Evolutionary conservation across 2,888 invertebrate species (phyloP).

Genomic region (Drosophila multiciliata): DNA sequence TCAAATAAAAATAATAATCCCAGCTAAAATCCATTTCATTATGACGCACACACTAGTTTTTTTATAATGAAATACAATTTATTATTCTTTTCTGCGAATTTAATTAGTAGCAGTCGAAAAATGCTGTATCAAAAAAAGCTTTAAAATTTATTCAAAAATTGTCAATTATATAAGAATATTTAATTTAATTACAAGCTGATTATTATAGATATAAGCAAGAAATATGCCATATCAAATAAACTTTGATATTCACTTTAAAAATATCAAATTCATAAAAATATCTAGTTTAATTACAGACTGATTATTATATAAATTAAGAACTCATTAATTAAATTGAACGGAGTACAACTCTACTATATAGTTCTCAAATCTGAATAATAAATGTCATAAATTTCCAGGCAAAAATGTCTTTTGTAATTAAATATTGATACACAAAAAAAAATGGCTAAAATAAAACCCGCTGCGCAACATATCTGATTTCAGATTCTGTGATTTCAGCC

Average conservation of each 20-base stretch:
- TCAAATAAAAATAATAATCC: background rate
- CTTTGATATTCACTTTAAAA: background rate
- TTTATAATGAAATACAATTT: background rate
- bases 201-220: background rate
- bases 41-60: background rate
- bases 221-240: background rate
- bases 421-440: background rate
- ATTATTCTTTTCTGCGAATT: background rate
- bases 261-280: background rate
- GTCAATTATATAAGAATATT: background rate
- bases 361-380: background rate
- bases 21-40: background rate
- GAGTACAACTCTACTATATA: background rate
- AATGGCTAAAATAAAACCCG: constrained; percentile 37
- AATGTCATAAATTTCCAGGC: background rate
- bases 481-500: constrained; percentile 57
- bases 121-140: background rate
- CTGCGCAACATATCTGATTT: constrained; percentile 48
- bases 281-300: background rate
- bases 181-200: background rate
- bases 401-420: background rate
- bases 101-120: background rate
- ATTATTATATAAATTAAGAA: background rate
- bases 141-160: background rate
- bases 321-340: background rate